Evolutionary conservation across 37 sponge, comb jelly and placozoan species (phyloP).

Genomic region (Spongilla lacustris): DNA sequence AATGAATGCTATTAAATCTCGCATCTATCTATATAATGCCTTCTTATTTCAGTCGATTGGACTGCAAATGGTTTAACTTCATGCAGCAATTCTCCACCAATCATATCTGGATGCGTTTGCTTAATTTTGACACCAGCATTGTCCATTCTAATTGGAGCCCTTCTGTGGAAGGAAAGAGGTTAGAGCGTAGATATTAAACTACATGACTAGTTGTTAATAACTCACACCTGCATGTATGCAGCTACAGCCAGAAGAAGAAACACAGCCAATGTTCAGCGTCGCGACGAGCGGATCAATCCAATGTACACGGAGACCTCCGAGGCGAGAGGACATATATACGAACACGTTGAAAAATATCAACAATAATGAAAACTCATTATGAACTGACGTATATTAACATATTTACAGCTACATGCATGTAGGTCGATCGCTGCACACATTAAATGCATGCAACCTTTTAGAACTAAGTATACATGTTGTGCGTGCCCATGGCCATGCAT

Average conservation of each 20-base stretch:
- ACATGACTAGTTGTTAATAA: too few relatives aligned
- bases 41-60: too few relatives aligned
- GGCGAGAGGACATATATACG: neutral
- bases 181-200: neutral
- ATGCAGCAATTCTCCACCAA: neutral
- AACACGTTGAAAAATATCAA: neutral
- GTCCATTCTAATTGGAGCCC: neutral
- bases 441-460: too few relatives aligned
- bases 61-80: neutral
- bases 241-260: too few relatives aligned
- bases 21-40: too few relatives aligned
- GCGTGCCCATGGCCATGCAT: too few relatives aligned
- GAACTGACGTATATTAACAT: neutral
- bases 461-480: too few relatives aligned
- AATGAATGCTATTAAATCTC: too few relatives aligned
- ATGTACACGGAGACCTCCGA: neutral
- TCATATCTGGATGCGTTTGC: neutral
- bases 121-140: neutral
- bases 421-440: neutral
- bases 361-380: neutral
- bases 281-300: neutral
- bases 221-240: too few relatives aligned
- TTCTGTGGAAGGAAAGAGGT: neutral
- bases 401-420: too few relatives aligned
- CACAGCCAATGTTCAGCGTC: neutral